Conservation (phyloP, 2,113 vertebrate genomes). For the Colaptes auratus region DNA sequence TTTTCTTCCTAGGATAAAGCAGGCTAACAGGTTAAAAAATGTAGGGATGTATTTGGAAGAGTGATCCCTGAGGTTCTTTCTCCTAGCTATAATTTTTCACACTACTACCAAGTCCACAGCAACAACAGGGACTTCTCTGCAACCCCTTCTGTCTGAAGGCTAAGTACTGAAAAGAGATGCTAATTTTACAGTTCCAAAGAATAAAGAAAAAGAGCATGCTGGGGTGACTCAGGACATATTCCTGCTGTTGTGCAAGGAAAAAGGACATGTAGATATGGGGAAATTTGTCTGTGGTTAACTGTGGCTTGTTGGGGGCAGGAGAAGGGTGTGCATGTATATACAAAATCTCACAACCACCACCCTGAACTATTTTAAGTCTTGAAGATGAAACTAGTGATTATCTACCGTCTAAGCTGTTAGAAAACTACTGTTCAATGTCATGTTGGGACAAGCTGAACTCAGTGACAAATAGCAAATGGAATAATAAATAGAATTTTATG, state of each 20-base stretch:
- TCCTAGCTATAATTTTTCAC: background rate
- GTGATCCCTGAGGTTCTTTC: background rate
- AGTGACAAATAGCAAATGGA: slow-evolving; percentile 53
- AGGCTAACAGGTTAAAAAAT: background rate
- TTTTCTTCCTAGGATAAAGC: background rate
- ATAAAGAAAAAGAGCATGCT: slow-evolving; percentile 26
- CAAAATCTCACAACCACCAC: slow-evolving; percentile 68
- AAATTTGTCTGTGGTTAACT: slow-evolving; percentile 49
- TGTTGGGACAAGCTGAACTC: slow-evolving; percentile 7
- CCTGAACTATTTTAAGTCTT: slow-evolving; percentile 74
- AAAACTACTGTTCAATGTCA: slow-evolving; percentile 53
- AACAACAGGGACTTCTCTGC: slow-evolving; percentile 45
- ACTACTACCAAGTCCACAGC: background rate
- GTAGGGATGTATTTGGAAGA: background rate
- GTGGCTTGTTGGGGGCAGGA: slow-evolving; percentile 32
- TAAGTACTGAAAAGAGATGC: slow-evolving; percentile 64
- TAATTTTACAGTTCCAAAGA: slow-evolving; percentile 64
- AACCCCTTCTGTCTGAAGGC: background rate
- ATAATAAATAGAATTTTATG: slow-evolving; percentile 64
- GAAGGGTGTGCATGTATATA: background rate
- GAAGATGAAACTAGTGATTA: slow-evolving; percentile 74
- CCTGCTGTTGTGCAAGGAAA: slow-evolving; percentile 10
- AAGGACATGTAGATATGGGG: slow-evolving; percentile 28
- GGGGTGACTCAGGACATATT: slow-evolving; percentile 34
- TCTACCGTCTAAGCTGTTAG: slow-evolving; percentile 68